Evolutionary conservation across 2,888 invertebrate genomes (phyloP), one percentile per base, ranked within the genome.

Genomic region (Hirudinaria manillensis): DNA sequence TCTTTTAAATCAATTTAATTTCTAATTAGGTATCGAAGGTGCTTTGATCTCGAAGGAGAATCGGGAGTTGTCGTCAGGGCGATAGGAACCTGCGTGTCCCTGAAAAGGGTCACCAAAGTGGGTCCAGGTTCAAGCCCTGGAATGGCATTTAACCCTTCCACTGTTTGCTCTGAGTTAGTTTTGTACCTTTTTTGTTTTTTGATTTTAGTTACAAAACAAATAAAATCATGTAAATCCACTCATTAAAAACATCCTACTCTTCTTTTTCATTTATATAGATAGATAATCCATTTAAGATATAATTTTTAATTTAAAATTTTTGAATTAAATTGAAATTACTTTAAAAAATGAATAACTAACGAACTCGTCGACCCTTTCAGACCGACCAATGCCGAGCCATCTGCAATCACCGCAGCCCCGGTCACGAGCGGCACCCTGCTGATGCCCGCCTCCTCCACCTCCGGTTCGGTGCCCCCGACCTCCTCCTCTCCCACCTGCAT

Each of bases 41-140:
- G 92, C 85, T 96, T 97, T 85, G 97, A 98, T 86, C 86, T 98
- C 80, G 97, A 98, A 86, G 97, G 97, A 0, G 97, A 97, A 85
- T 94, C 94, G 1, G 97, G 96, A 0, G 93, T 97, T 73, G 96
- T 97, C 0, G 96, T 94, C 0, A 89, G 98, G 79, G 97, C 95
- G 19, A 93, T 95, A 76, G 97, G 97, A 80, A 93, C 93, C 0
- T 92, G 92, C 0, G 92, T 93, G 0, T 91, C 90, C 0, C 86
- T 94, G 10, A 78, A 78, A 16, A 83, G 81, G 71, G 75, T 66
- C 55, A 29, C 75, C 34, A 71, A 61, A 61, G 6, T 61, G 19
- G 61, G 61, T 61, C 61, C 13, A 16, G 61, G 61, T 7, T 61
- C 61, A 16, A 27, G 24, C 61, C 61, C 61, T 27, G 61, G 24